Conservation (phyloP, 2,888 invertebrate species). For the Taphrorychus bicolor region DNA sequence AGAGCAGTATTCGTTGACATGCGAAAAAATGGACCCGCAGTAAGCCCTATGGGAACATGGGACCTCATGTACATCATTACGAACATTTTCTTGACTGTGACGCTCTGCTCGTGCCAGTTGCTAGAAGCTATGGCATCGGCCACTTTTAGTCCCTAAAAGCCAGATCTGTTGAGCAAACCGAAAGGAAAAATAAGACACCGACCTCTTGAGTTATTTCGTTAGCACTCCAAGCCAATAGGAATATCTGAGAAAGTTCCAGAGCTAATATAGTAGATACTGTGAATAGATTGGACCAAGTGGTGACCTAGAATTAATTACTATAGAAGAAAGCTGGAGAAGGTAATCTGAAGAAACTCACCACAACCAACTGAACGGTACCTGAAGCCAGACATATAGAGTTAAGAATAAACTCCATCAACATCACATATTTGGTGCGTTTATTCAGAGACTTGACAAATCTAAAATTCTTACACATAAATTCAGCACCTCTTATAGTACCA, state of each 20-base stretch:
- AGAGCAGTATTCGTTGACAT: constrained; percentile 23
- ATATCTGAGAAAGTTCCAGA: constrained; percentile 45
- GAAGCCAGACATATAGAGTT: constrained; percentile 44
- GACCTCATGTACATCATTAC: constrained; percentile 11
- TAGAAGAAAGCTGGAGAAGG: not conserved
- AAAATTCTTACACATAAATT: not conserved
- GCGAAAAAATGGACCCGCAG: constrained; percentile 21
- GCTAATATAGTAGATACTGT: constrained; percentile 12
- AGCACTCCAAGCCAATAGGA: constrained; percentile 48
- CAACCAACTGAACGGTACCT: constrained; percentile 19
- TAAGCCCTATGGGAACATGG: constrained; percentile 14
- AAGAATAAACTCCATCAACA: constrained; percentile 48
- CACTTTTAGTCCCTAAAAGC: constrained; percentile 42
- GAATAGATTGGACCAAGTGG: not conserved
- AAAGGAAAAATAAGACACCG: not conserved
- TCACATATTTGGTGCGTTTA: constrained; percentile 43
- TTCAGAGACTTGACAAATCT: constrained; percentile 46
- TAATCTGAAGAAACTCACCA: not conserved
- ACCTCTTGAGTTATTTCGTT: constrained; percentile 49
- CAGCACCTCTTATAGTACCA: too few relatives aligned
- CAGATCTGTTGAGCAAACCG: not conserved
- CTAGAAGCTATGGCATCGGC: constrained; percentile 36
- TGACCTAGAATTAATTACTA: constrained; percentile 1
- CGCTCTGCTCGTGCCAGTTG: constrained; percentile 28
- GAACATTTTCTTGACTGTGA: constrained; percentile 5